Evolutionary conservation across 2,113 vertebrate species (phyloP), one percentile per base, ranked within the genome.

Genomic region (Phainopepla nitens): DNA sequence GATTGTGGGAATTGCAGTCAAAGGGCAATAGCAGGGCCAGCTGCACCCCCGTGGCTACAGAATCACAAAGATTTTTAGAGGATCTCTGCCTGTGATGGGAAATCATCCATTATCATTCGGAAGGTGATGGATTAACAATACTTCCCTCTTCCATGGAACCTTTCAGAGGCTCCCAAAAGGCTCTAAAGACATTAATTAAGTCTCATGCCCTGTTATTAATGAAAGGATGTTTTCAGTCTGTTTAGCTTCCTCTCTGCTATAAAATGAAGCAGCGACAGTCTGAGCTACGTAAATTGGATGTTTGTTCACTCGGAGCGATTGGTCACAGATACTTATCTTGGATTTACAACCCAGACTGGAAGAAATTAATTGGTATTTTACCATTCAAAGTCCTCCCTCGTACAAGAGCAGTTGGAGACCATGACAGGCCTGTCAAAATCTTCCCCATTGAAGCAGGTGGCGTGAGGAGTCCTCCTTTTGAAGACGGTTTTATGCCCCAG

Each of bases 331-430:
- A 79, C 44, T 85, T 83, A 71, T 92, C 81, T 68, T 28, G 21
- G 49, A 58, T 62, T 61, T 70, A 70, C 33, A 39, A 19, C 7
- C 62, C 84, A 68, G 81, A 49, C 66, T 39, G 6, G 51, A 53
- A 77, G 66, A 81, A 89, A 94, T 93, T 78, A 92, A 90, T 84
- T 64, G 82, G 33, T 24, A 73, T 98, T 90, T 92, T 86, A 99
- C 99, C 99, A 99, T 94, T 99, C 99, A 58, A 99, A 99, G 97
- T 99, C 99, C 95, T 99, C 98, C 5, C 99, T 98, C 0, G 99
- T 99, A 94, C 99, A 99, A 49, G 99, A 99, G 97, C 99, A 99
- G 98, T 99, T 99, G 82, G 98, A 98, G 86, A 99, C 93, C 28
- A 98, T 98, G 93, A 99, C 98, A 0, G 99, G 99, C 45, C 99